Evolutionary conservation across 2,888 invertebrate species (phyloP), one percentile per base, ranked within the genome.

Genomic region (Rosalia funebris): DNA sequence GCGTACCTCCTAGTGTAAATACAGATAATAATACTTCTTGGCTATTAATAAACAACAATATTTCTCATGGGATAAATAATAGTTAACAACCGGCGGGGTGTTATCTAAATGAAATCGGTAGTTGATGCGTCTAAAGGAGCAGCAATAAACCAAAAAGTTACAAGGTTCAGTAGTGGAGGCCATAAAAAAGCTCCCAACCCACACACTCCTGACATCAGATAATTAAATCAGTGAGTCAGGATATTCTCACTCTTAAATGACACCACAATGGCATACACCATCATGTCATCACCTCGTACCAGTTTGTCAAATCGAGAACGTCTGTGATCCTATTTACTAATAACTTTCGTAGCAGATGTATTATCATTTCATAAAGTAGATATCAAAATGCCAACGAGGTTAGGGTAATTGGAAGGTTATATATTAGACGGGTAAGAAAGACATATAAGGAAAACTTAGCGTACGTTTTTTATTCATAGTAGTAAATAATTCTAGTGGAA

Each of bases 51-150:
- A 25, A 47, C 42, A 56, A 34, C 34, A n/a, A 2, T 50, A 36
- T 57, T 46, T 63, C 57, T 59, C 60, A 60, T 52, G 59, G 59
- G 63, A 65, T 62, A 60, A 63, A 65, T n/a, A n/a, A n/a, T 65
- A 66, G 66, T 69, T 68, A 62, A 65, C 63, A 55, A 60, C 66
- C 50, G 60, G 67, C 62, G 58, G 59, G 67, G 52, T 63, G 62
- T 70, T 72, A 74, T 72, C 72, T 72, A 71, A 72, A 74, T 72
- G 72, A 72, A 72, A 73, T 74, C 71, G 69, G 69, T 69, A 71
- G 73, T 72, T 69, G 68, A 62, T 67, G 65, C 63, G 68, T 72
- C 64, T 65, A 64, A 63, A 68, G 62, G 58, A 60, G 62, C 61
- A 62, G 66, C 60, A 70, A 71, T 73, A 72, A 71, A 73, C 71